Conservation (phyloP, 92 coral and sea anemone species). For the Bergia sp. region DNA sequence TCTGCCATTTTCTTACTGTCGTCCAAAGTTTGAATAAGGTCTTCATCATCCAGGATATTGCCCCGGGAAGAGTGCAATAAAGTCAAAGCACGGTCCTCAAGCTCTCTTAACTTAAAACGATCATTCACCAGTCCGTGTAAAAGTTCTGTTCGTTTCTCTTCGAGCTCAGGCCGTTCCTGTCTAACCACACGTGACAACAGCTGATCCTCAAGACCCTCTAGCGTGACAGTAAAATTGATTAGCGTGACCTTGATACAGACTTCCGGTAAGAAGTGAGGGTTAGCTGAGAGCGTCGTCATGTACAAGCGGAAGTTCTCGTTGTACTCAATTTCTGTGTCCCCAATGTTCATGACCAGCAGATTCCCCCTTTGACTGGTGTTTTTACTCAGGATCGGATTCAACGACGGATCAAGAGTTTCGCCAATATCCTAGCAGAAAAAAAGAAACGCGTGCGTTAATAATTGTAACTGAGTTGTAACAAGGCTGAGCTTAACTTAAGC, state of each 20-base stretch:
- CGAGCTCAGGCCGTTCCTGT: slow-evolving; percentile 85
- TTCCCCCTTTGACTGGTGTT: slow-evolving; percentile 78
- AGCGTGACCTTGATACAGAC: slow-evolving; percentile 91
- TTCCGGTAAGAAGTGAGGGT: slow-evolving; percentile 97
- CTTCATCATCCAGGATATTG: slow-evolving; percentile 94
- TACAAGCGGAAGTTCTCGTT: slow-evolving; percentile 91
- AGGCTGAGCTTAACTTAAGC: neutral
- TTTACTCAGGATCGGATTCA: slow-evolving; percentile 81
- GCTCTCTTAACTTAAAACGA: slow-evolving; percentile 83
- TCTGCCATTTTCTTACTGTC: slow-evolving; percentile 95
- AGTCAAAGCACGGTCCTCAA: slow-evolving; percentile 87
- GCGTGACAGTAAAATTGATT: slow-evolving; percentile 93
- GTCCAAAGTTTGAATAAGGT: slow-evolving; percentile 83
- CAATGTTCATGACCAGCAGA: slow-evolving; percentile 72
- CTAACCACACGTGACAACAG: slow-evolving; percentile 92
- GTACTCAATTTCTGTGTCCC: slow-evolving; percentile 89
- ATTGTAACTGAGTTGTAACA: neutral
- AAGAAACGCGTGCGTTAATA: neutral
- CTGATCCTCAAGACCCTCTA: slow-evolving; percentile 96
- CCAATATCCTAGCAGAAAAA: slow-evolving; percentile 74
- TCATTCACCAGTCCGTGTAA: slow-evolving; percentile 80
- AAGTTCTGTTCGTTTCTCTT: slow-evolving; percentile 71
- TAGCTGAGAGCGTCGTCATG: slow-evolving; percentile 88
- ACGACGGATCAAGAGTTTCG: slow-evolving; percentile 83
- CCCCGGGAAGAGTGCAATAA: slow-evolving; percentile 86